Evolutionary conservation across 2,113 vertebrate genomes (phyloP).

Genomic region (Apistogramma diplotaenia): DNA sequence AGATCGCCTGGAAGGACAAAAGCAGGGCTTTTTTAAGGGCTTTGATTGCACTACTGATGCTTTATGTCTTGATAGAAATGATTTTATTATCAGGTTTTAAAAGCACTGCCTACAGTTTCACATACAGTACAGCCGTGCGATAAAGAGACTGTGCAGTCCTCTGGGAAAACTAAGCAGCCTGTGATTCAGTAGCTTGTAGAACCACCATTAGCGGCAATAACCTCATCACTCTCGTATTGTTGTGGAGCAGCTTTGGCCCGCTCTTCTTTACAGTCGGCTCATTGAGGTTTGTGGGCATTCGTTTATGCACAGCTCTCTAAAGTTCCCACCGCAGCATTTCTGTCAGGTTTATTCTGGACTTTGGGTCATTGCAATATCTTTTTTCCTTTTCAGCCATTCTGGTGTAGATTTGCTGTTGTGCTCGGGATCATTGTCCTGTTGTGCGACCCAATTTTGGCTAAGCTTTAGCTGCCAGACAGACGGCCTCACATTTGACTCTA

Average conservation of each 20-base stretch:
- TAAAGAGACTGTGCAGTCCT: background rate
- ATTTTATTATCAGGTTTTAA: background rate
- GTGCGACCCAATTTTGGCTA: background rate
- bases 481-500: background rate
- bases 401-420: background rate
- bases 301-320: background rate
- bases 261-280: background rate
- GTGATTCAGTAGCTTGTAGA: background rate
- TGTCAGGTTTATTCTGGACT: background rate
- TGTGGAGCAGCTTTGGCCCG: rapidly evolving
- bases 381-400: no score
- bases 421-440: background rate
- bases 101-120: background rate
- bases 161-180: background rate
- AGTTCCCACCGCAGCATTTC: background rate
- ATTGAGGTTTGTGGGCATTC: background rate
- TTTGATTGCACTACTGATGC: no score
- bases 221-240: background rate
- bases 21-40: no score
- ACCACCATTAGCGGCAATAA: background rate
- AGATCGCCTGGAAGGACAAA: conserved; percentile 84
- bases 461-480: background rate
- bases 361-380: background rate
- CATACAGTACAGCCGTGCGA: no score
- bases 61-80: no score